Conservation (phyloP, 2,888 invertebrate genomes). For the Athalia circularis region DNA sequence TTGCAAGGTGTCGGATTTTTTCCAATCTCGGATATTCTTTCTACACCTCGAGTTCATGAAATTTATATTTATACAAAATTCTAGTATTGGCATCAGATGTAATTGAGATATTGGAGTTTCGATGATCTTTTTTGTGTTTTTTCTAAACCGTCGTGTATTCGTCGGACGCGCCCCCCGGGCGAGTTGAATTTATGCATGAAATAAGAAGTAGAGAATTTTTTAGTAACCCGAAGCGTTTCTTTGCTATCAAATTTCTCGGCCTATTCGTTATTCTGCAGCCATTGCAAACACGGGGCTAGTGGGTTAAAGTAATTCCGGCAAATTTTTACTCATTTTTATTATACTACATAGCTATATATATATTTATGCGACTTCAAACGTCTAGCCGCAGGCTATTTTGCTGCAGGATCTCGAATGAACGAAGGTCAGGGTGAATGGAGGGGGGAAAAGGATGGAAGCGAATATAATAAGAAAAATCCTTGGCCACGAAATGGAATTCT, state of each 20-base stretch:
- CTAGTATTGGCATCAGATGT: too few relatives aligned
- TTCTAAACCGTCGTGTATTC: too few relatives aligned
- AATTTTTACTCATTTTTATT: not conserved
- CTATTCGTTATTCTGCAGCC: not conserved
- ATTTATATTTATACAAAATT: too few relatives aligned
- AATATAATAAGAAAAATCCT: not conserved
- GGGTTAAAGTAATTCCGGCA: not conserved
- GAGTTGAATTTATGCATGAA: too few relatives aligned
- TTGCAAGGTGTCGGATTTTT: too few relatives aligned
- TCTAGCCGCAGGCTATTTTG: not conserved
- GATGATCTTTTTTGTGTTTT: too few relatives aligned
- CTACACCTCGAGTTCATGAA: too few relatives aligned
- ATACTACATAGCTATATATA: not conserved
- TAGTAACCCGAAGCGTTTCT: not conserved
- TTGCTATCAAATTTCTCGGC: conserved; percentile 8
- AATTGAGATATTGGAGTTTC: too few relatives aligned
- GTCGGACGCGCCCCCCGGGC: too few relatives aligned
- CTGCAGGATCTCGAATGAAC: not conserved
- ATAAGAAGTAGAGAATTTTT: not conserved
- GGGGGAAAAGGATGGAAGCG: not conserved
- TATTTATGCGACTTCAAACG: conserved; percentile 16
- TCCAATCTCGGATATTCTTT: too few relatives aligned
- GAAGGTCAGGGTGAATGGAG: too few relatives aligned
- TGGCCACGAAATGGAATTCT: conserved; percentile 12
- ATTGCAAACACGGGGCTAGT: too few relatives aligned